phyloP scores from a whole-genome alignment of 2,113 vertebrate species.

The Hippolais icterina region DNA sequence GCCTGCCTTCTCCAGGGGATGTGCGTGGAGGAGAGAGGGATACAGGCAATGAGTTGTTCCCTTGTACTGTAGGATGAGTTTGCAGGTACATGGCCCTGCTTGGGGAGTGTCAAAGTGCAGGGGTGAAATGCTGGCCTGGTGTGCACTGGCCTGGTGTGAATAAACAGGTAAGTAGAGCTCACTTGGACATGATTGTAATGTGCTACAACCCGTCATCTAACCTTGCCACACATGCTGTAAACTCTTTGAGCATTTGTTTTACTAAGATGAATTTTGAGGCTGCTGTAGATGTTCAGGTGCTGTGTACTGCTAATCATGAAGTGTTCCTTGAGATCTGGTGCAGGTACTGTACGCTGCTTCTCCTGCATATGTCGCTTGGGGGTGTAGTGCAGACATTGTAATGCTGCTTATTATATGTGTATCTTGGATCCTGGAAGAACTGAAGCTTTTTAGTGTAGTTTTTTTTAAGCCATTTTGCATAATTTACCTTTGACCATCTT shows the following conservation, averaged over 20 bases:
- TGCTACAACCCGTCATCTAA: conserved; percentile 1
- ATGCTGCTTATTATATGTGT: conserved; percentile 39
- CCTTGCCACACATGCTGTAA: conserved; percentile 38
- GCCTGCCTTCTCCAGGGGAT: background rate
- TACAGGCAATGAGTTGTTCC: background rate
- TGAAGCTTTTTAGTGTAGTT: conserved; percentile 23
- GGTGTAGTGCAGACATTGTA: conserved; percentile 41
- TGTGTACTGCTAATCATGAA: conserved; percentile 52
- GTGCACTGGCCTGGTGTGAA: background rate
- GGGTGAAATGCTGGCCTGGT: background rate
- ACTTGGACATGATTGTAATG: background rate
- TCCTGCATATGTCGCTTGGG: conserved; percentile 48
- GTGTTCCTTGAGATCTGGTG: conserved; percentile 54
- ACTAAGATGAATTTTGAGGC: conserved; percentile 1
- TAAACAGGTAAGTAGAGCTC: conserved; percentile 9
- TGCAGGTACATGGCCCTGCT: background rate
- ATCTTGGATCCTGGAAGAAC: conserved; percentile 40
- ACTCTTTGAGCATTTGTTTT: conserved; percentile 40
- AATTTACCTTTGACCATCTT: background rate
- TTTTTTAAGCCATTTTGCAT: background rate
- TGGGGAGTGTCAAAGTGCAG: background rate
- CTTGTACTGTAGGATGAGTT: background rate
- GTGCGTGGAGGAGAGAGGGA: background rate
- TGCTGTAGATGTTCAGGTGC: conserved; percentile 64
- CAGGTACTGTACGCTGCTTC: conserved; percentile 37